Evolutionary conservation across 1,140 invertebrate genomes (phyloP).

Genomic region (Dufourea novaeangliae): DNA sequence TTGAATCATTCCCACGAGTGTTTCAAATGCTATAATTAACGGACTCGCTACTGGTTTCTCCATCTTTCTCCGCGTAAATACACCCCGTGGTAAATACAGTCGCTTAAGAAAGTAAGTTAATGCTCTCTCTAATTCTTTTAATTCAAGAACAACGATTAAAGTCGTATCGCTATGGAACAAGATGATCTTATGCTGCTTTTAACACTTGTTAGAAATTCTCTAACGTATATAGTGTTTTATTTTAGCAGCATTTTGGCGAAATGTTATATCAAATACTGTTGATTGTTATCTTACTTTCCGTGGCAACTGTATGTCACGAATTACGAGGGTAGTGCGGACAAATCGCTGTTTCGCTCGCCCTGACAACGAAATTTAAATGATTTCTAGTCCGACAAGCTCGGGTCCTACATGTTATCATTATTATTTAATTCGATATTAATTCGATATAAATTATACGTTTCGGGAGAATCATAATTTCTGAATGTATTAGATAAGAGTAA

Average conservation of each 20-base stretch:
- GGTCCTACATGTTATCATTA: neutral
- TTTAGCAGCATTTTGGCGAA: too few relatives aligned
- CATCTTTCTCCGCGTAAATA: constrained; percentile 7
- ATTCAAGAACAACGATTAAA: too few relatives aligned
- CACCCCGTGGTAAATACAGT: neutral
- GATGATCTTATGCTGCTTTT: too few relatives aligned
- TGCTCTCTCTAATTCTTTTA: too few relatives aligned
- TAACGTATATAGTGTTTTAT: too few relatives aligned
- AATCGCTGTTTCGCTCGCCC: neutral
- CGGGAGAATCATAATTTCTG: neutral
- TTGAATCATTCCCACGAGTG: constrained; percentile 34
- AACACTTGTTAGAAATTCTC: too few relatives aligned
- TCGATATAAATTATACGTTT: neutral
- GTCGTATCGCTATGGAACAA: too few relatives aligned
- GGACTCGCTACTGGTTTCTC: constrained; percentile 42
- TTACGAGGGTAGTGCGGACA: neutral
- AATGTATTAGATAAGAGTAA: neutral
- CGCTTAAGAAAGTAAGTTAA: too few relatives aligned
- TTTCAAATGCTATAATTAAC: constrained; percentile 57
- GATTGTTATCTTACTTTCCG: too few relatives aligned
- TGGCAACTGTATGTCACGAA: too few relatives aligned
- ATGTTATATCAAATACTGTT: too few relatives aligned
- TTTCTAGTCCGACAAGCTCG: neutral
- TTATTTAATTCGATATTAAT: neutral
- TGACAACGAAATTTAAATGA: neutral